Percentiles rank a stretch among this genome's conserved stretches.
These are phyloP conservation scores for Muricea muricata DNA, from an alignment of 92 coral and sea anemone species.

Conservation along the genomic window DNA sequence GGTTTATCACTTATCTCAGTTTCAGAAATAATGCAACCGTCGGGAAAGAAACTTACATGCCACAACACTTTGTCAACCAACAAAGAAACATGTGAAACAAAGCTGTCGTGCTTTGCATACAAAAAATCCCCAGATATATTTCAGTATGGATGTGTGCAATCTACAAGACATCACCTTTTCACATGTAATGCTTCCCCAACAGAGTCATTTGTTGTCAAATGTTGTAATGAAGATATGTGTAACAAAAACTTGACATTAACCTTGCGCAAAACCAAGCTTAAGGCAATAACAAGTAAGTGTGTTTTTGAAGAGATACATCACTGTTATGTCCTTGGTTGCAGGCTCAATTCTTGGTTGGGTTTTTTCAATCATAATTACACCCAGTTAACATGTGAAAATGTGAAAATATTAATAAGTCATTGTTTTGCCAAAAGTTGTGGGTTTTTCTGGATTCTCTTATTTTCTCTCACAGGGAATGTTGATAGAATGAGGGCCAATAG, in stretches of 20 bases:
- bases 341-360: too few species aligned
- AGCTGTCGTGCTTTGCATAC: background rate
- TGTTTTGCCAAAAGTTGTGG: too few species aligned
- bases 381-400: too few species aligned
- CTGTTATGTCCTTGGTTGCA: too few species aligned
- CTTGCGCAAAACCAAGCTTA: background rate
- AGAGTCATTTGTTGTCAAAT: background rate
- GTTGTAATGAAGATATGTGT: constrained; percentile 19
- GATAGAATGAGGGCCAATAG: too few species aligned
- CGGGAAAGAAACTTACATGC: background rate
- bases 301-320: background rate
- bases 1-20: too few species aligned
- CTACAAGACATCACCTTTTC: background rate
- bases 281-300: background rate
- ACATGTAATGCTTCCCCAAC: background rate
- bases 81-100: background rate
- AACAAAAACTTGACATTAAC: constrained; percentile 8
- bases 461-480: too few species aligned
- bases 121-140: too few species aligned
- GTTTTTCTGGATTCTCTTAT: too few species aligned
- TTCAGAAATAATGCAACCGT: background rate
- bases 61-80: background rate
- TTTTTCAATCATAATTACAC: too few species aligned
- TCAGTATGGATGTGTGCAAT: background rate
- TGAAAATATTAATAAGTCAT: too few species aligned